phyloP scores from a whole-genome alignment of 2,888 invertebrate genomes.

The Stegophylla sp. region DNA sequence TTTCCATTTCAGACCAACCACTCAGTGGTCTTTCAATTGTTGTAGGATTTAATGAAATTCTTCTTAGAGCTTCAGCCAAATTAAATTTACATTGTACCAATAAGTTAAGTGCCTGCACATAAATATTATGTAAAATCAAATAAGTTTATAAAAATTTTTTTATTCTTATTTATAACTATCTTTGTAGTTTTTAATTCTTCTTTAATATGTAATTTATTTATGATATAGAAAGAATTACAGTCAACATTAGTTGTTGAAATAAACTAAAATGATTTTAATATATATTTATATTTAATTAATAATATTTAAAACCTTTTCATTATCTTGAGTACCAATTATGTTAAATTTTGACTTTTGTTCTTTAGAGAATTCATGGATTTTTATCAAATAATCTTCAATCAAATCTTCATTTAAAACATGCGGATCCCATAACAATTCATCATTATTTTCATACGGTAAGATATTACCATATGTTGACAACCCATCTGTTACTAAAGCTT shows the following conservation, averaged over 20 bases:
- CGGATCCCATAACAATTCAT: conserved; percentile 94
- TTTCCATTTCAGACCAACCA: conserved; percentile 96
- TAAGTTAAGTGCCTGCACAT: conserved; percentile 79
- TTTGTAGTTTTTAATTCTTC: too few relatives aligned
- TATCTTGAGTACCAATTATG: conserved; percentile 26
- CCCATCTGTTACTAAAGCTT: conserved; percentile 66
- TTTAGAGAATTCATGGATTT: conserved; percentile 67
- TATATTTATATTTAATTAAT: not conserved
- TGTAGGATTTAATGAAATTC: conserved; percentile 77
- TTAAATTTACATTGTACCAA: conserved; percentile 92
- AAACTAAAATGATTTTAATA: too few relatives aligned
- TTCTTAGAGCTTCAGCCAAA: conserved; percentile 84
- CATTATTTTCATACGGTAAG: conserved; percentile 92
- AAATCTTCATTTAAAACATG: conserved; percentile 74
- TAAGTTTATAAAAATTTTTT: too few relatives aligned
- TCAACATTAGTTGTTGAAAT: too few relatives aligned
- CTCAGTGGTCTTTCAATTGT: conserved; percentile 73
- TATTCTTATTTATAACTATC: too few relatives aligned
- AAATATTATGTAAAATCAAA: not conserved
- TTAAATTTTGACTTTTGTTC: conserved; percentile 66
- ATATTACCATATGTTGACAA: conserved; percentile 91
- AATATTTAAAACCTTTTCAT: conserved; percentile 35
- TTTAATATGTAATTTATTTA: too few relatives aligned
- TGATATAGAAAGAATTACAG: too few relatives aligned
- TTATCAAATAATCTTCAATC: conserved; percentile 79